Evolutionary conservation across 2,797 vertebrate genomes (phyloP).

Genomic region (Coracias cyanogaster): DNA sequence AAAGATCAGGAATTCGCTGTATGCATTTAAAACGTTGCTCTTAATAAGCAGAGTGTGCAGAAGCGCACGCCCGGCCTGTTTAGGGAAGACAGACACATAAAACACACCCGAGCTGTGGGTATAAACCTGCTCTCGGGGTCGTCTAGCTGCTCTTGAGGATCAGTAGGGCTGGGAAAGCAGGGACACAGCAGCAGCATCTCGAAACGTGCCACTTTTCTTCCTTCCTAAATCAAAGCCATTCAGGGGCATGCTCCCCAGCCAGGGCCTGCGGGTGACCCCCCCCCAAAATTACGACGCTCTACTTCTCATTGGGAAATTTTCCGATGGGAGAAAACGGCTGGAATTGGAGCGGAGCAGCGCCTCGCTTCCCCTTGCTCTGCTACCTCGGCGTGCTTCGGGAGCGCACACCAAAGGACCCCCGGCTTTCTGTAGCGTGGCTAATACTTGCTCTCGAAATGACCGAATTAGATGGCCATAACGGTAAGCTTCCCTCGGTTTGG

Average conservation of each 20-base stretch:
- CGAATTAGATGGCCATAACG: slow-evolving; percentile 9
- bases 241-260: neutral
- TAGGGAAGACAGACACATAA: slow-evolving; percentile 56
- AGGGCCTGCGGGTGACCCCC: neutral
- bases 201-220: neutral
- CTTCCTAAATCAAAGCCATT: neutral
- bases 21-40: slow-evolving; percentile 60
- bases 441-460: neutral
- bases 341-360: neutral
- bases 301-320: neutral
- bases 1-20: slow-evolving; percentile 66
- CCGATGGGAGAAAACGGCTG: neutral
- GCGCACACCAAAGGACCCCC: neutral
- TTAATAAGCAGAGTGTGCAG: slow-evolving; percentile 68
- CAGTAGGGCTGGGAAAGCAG: slow-evolving; percentile 8
- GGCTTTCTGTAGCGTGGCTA: neutral
- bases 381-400: neutral
- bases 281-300: neutral
- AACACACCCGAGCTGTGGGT: slow-evolving; percentile 18
- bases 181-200: neutral
- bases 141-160: neutral
- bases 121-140: slow-evolving; percentile 55
- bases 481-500: slow-evolving; percentile 5
- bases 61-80: slow-evolving; percentile 58
- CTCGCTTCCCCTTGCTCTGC: neutral